Evolutionary conservation across 1,140 invertebrate genomes (phyloP).

Genomic region (Solen grandis): DNA sequence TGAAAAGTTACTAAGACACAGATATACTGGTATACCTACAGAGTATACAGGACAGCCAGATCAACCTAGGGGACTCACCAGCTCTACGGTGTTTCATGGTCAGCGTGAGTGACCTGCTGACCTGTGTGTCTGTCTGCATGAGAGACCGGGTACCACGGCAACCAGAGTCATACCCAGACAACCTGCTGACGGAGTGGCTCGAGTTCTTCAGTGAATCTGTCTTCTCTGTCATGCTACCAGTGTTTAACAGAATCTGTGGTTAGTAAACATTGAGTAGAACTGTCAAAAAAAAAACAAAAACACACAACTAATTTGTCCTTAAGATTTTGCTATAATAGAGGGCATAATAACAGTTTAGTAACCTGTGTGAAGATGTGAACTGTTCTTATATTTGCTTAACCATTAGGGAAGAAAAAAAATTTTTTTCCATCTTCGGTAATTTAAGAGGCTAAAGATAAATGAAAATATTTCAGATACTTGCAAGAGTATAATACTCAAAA

Average conservation of each 20-base stretch:
- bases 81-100: constrained; percentile 61
- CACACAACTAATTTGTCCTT: background rate
- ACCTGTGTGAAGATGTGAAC: background rate
- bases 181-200: constrained; percentile 81
- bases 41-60: constrained; percentile 58
- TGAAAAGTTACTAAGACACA: no score
- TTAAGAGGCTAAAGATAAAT: no score
- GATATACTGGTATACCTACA: constrained; percentile 30
- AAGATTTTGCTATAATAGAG: background rate
- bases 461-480: no score
- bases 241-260: constrained; percentile 61
- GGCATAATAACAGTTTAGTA: background rate
- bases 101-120: constrained; percentile 60
- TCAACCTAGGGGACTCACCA: constrained; percentile 6
- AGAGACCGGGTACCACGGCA: constrained; percentile 33
- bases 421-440: no score
- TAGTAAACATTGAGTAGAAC: constrained; percentile 8
- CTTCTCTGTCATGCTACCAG: constrained; percentile 70
- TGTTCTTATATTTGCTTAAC: background rate
- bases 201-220: constrained; percentile 80
- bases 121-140: constrained; percentile 53
- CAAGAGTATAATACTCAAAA: no score
- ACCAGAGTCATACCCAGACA: constrained; percentile 58
- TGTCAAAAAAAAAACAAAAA: background rate
- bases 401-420: no score